phyloP scores from a whole-genome alignment of 1,140 invertebrate genomes.

The Penaeus indicus region DNA sequence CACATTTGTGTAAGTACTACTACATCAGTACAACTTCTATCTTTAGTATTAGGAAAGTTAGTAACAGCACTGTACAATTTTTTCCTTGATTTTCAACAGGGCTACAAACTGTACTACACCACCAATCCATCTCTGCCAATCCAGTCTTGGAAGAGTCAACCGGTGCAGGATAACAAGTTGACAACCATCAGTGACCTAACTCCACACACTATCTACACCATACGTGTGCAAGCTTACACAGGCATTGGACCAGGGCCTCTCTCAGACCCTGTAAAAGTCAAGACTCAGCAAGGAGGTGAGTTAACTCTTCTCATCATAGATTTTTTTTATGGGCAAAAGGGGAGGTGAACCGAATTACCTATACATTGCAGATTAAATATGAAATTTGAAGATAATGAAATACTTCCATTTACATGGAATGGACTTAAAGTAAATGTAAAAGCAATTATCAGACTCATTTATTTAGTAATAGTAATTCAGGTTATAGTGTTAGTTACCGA shows the following conservation, averaged over 20 bases:
- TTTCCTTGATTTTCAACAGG: slow-evolving; percentile 75
- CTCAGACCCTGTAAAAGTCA: slow-evolving; percentile 92
- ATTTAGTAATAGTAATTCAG: too few species aligned
- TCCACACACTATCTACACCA: slow-evolving; percentile 91
- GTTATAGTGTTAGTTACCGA: too few species aligned
- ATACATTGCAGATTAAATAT: neutral
- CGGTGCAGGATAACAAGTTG: slow-evolving; percentile 91
- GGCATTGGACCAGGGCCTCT: slow-evolving; percentile 91
- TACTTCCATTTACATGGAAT: too few species aligned
- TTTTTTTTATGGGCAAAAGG: neutral
- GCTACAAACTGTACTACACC: slow-evolving; percentile 98
- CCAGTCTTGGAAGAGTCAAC: slow-evolving; percentile 91
- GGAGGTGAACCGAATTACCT: neutral
- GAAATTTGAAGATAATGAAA: neutral
- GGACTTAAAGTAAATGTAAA: too few species aligned
- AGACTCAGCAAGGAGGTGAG: slow-evolving; percentile 91
- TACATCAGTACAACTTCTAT: too few species aligned
- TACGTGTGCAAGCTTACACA: slow-evolving; percentile 90
- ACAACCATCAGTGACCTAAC: slow-evolving; percentile 93
- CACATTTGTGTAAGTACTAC: too few species aligned
- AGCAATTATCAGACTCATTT: too few species aligned
- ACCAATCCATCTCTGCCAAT: slow-evolving; percentile 87
- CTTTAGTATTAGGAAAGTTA: too few species aligned
- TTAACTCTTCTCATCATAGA: neutral
- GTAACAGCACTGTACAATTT: neutral